Conservation (phyloP, 2,888 invertebrate species). For the Amaurobius ferox region DNA sequence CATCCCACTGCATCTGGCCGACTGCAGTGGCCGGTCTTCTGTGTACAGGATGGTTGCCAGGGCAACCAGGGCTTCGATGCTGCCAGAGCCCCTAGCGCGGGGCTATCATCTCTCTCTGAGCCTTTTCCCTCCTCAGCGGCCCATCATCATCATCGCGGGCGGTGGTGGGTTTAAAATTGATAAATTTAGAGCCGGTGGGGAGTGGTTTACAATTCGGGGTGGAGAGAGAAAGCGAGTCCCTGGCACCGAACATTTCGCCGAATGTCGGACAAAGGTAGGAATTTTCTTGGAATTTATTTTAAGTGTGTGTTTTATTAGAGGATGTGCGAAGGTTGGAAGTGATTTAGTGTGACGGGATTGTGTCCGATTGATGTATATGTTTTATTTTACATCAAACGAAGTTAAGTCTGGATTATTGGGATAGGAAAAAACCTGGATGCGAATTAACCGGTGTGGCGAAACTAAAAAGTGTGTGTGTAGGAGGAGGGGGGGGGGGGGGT, state of each 20-base stretch:
- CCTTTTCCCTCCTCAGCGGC: background rate
- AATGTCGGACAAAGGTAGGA: conserved; percentile 15
- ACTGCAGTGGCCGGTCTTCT: conserved; percentile 61
- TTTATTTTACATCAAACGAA: too few relatives aligned
- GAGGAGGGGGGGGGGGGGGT: too few relatives aligned
- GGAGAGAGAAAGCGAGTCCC: background rate
- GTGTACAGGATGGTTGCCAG: conserved; percentile 66
- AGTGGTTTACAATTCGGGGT: conserved; percentile 17
- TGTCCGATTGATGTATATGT: too few relatives aligned
- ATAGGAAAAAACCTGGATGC: too few relatives aligned
- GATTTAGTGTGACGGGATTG: too few relatives aligned
- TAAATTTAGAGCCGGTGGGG: conserved; percentile 27
- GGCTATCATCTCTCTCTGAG: conserved; percentile 12
- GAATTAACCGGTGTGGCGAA: too few relatives aligned
- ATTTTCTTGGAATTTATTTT: background rate
- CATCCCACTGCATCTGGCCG: conserved; percentile 61
- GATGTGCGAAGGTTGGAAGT: too few relatives aligned
- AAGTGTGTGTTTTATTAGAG: too few relatives aligned
- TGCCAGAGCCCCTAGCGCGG: conserved; percentile 26
- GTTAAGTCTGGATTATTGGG: too few relatives aligned
- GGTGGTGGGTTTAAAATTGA: conserved; percentile 23
- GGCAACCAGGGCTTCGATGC: conserved; percentile 45
- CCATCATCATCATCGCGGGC: conserved; percentile 18
- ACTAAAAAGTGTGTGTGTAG: too few relatives aligned
- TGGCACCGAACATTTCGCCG: background rate